Conservation (phyloP, 1,140 invertebrate genomes). For the Limonius californicus region DNA sequence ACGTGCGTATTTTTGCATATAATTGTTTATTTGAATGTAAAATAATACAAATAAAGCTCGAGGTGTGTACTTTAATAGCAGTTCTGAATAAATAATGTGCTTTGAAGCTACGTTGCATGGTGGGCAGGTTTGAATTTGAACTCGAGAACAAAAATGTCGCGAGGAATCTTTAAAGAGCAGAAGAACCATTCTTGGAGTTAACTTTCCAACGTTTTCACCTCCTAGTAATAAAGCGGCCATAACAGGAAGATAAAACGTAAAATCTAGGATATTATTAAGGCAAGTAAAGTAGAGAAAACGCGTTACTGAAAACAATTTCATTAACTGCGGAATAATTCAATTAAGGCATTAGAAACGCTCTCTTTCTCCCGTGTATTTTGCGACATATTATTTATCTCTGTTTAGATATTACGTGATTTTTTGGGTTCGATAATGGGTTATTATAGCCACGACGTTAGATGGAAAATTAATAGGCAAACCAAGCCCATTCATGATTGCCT, state of each 20-base stretch:
- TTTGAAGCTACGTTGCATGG: neutral
- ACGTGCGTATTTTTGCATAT: neutral
- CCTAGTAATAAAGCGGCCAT: too few relatives aligned
- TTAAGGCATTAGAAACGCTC: neutral
- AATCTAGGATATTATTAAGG: too few relatives aligned
- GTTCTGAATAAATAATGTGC: neutral
- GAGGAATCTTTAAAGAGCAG: too few relatives aligned
- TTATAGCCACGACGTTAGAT: neutral
- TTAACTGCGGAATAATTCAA: neutral
- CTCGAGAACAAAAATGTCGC: too few relatives aligned
- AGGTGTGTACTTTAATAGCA: neutral
- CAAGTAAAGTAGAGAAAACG: too few relatives aligned
- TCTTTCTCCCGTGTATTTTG: neutral
- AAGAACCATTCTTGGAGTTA: too few relatives aligned
- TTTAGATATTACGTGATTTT: neutral
- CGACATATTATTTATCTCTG: too few relatives aligned
- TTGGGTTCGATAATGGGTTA: slow-evolving; percentile 7
- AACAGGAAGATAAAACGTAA: too few relatives aligned
- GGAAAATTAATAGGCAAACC: slow-evolving; percentile 8
- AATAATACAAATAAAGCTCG: neutral
- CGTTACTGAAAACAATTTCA: too few relatives aligned
- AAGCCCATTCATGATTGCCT: slow-evolving; percentile 7
- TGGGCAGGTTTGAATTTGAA: too few relatives aligned
- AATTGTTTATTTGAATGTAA: neutral
- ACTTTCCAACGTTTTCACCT: too few relatives aligned